Percentiles rank a stretch among this genome's conserved stretches.
Conservation (phyloP, 1,140 invertebrate species). For the Platorchestia sp. region DNA sequence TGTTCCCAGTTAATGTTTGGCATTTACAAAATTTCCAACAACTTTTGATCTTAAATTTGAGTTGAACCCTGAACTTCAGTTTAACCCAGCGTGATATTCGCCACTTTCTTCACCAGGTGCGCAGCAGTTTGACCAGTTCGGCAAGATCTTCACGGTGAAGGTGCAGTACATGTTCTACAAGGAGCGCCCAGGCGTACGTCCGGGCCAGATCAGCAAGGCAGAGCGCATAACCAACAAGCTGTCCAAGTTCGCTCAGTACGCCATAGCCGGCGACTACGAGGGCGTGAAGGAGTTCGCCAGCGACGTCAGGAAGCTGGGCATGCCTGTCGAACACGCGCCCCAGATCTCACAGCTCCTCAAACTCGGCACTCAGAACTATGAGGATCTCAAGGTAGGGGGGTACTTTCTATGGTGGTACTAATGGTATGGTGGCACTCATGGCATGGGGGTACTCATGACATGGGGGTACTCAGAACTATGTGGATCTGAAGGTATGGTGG, state of each 20-base stretch:
- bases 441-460: not conserved
- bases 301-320: conserved; percentile 90
- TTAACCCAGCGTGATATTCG: too few species aligned
- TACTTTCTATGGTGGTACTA: not conserved
- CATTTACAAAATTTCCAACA: too few species aligned
- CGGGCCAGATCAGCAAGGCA: conserved; percentile 95
- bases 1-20: too few species aligned
- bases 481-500: too few species aligned
- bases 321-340: conserved; percentile 97
- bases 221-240: conserved; percentile 91
- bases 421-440: not conserved
- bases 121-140: conserved; percentile 98
- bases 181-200: conserved; percentile 94
- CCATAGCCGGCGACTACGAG: conserved; percentile 93
- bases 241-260: conserved; percentile 93
- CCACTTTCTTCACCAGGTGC: conserved; percentile 75
- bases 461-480: too few species aligned
- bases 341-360: conserved; percentile 97
- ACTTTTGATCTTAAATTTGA: too few species aligned
- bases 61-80: too few species aligned
- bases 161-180: conserved; percentile 99
- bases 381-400: conserved; percentile 82
- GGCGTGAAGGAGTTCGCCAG: conserved; percentile 93
- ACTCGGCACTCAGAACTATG: conserved; percentile 89
- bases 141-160: conserved; percentile 99